Conservation (phyloP, 2,888 invertebrate species). For the Pandemis cinnamomeana region DNA sequence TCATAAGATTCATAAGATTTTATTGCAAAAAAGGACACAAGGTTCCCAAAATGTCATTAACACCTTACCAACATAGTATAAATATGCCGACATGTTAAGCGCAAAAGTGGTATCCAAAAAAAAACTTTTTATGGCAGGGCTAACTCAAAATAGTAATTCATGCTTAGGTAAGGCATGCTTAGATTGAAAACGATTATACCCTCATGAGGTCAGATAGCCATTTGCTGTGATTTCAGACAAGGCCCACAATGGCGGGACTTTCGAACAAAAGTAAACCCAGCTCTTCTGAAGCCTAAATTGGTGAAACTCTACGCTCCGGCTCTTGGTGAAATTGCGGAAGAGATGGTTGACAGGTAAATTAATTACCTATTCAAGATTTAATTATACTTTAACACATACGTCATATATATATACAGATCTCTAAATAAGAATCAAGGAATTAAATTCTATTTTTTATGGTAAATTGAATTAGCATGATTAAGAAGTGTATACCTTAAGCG, state of each 20-base stretch:
- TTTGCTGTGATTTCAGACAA: constrained; percentile 68
- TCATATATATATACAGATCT: too few relatives aligned
- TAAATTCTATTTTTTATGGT: background rate
- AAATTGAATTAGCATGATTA: background rate
- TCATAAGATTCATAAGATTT: too few relatives aligned
- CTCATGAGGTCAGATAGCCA: background rate
- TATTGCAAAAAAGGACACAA: too few relatives aligned
- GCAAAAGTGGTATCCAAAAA: too few relatives aligned
- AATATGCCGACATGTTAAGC: too few relatives aligned
- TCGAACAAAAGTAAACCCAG: constrained; percentile 87
- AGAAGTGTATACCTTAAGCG: background rate
- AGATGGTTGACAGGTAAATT: constrained; percentile 65
- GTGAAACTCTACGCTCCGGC: constrained; percentile 79
- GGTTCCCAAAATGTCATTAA: too few relatives aligned
- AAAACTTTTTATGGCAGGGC: background rate
- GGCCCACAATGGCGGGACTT: constrained; percentile 88
- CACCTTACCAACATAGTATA: too few relatives aligned
- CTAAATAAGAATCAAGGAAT: too few relatives aligned
- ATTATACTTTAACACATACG: too few relatives aligned
- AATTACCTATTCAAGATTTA: background rate
- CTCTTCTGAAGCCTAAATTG: constrained; percentile 86
- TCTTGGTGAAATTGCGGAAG: constrained; percentile 78
- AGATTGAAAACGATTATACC: too few relatives aligned
- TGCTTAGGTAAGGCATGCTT: too few relatives aligned
- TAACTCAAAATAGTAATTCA: too few relatives aligned